Conservation (phyloP, 2,113 vertebrate species). For the Aspidoscelis tigris region DNA sequence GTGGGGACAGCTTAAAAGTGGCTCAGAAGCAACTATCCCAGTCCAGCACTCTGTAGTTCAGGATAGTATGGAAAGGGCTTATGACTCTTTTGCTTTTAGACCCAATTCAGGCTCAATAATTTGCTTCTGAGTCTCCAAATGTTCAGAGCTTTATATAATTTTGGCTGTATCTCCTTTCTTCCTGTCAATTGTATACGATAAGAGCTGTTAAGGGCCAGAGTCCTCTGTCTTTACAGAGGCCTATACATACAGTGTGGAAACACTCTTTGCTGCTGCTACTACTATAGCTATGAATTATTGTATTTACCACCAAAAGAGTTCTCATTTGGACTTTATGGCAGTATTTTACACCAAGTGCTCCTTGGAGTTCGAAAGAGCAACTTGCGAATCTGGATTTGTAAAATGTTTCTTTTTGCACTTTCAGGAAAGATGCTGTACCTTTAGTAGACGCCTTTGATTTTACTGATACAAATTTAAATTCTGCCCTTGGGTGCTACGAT, state of each 20-base stretch:
- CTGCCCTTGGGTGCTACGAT: slow-evolving; percentile 76
- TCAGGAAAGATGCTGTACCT: slow-evolving; percentile 79
- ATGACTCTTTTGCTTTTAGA: no score
- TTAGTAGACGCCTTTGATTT: slow-evolving; percentile 83
- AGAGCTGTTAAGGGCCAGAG: neutral
- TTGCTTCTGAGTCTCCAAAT: no score
- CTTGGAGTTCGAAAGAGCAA: neutral
- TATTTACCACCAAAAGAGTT: neutral
- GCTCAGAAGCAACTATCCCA: no score
- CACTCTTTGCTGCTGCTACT: neutral
- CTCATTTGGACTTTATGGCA: neutral
- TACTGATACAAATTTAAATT: slow-evolving; percentile 74
- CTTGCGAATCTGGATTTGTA: neutral
- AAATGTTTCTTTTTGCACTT: slow-evolving; percentile 23
- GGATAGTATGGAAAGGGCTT: no score
- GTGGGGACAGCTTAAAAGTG: no score
- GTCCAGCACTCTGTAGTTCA: no score
- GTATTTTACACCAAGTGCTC: neutral
- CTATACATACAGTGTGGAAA: neutral
- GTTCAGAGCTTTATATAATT: no score
- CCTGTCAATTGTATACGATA: no score
- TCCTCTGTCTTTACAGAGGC: neutral
- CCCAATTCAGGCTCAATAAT: no score
- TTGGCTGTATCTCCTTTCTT: no score
- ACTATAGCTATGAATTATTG: no score